phyloP scores from a whole-genome alignment of 1,140 invertebrate genomes.

The Heliconius himera region DNA sequence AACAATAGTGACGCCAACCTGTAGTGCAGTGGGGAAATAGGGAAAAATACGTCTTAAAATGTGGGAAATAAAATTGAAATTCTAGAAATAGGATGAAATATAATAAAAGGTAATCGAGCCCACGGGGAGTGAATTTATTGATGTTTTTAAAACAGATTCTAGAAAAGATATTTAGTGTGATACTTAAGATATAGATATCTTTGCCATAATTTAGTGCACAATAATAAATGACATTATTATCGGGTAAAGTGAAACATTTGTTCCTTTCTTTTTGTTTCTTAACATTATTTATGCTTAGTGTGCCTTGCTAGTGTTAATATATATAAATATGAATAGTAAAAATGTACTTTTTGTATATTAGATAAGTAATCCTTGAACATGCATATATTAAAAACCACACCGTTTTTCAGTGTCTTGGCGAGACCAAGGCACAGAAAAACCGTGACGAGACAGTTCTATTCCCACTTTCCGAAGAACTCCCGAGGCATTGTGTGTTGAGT shows the following conservation, averaged over 20 bases:
- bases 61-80: background rate
- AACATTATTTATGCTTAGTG: background rate
- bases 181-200: constrained; percentile 16
- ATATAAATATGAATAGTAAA: background rate
- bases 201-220: constrained; percentile 1
- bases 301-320: background rate
- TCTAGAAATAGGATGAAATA: background rate
- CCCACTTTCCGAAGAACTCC: too few relatives aligned
- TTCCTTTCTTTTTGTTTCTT: background rate
- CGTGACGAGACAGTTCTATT: too few relatives aligned
- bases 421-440: too few relatives aligned
- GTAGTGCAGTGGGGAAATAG: constrained; percentile 19
- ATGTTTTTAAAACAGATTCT: constrained; percentile 33
- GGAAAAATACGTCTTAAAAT: background rate
- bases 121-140: constrained; percentile 30
- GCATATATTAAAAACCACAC: too few relatives aligned
- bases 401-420: too few relatives aligned
- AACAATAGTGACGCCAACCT: constrained; percentile 58
- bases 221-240: constrained; percentile 12
- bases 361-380: too few relatives aligned
- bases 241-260: background rate
- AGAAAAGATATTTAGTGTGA: constrained; percentile 14
- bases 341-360: too few relatives aligned
- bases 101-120: constrained; percentile 32
- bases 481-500: too few relatives aligned